These are phyloP conservation scores for Lagodon rhomboides DNA, from an alignment of 2,797 vertebrate genomes.

Conservation along the genomic window DNA sequence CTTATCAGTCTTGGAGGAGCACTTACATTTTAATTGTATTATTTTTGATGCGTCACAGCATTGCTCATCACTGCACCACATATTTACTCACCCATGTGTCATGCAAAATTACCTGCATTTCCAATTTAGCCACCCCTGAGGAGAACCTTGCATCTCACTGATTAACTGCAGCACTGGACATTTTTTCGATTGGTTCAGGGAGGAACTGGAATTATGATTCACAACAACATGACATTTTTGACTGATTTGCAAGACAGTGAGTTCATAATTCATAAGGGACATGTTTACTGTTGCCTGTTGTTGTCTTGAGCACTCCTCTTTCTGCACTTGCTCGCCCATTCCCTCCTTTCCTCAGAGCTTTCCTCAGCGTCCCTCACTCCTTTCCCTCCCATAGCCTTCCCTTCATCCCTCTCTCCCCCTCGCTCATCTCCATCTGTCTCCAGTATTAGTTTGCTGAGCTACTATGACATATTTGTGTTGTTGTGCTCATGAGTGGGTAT, in stretches of 20 bases:
- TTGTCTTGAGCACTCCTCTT: constrained; percentile 2
- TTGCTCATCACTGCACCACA: not conserved
- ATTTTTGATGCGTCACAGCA: not conserved
- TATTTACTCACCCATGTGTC: not conserved
- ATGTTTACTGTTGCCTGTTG: constrained; percentile 3
- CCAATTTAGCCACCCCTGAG: not conserved
- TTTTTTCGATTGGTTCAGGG: constrained; percentile 9
- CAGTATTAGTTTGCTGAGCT: constrained; percentile 30
- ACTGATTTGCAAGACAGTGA: constrained; percentile 14
- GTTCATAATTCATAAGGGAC: constrained; percentile 17
- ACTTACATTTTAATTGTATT: not conserved
- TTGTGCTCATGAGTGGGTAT: constrained; percentile 22
- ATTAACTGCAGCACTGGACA: constrained; percentile 4
- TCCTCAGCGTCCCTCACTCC: not conserved
- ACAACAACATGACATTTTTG: constrained; percentile 26
- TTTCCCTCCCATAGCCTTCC: constrained; percentile 18
- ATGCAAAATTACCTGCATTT: constrained; percentile 5
- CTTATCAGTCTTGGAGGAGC: not conserved
- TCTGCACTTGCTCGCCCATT: not conserved
- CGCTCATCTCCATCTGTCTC: constrained; percentile 46
- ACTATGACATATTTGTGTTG: constrained; percentile 1
- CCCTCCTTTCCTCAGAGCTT: constrained; percentile 1
- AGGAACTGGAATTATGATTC: constrained; percentile 17
- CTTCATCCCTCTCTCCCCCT: constrained; percentile 24
- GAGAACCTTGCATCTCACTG: not conserved